Base-by-base conservation (phyloP, 2,113 vertebrate genomes). In the Nothoprocta perdicaria region DNA sequence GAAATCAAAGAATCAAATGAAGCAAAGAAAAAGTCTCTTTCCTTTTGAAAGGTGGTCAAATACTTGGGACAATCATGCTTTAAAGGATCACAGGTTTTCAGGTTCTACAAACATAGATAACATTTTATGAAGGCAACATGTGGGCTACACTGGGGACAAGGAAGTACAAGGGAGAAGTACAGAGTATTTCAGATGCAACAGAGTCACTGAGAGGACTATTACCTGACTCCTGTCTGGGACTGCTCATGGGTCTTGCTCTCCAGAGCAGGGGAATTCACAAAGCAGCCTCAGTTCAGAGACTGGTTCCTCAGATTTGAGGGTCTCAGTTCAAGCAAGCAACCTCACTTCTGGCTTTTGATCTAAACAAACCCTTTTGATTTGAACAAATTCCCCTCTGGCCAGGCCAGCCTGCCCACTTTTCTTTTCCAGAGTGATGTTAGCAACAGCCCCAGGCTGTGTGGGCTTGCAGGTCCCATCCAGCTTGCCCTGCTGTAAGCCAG, bases 291-390 rank as follows among this genome's bases (percentile, higher is more conserved):
- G 4, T 40, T 85, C 58, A 80, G 48, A n/a, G 12, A 57, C 10
- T 2, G 1, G 1, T 46, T 91, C 26, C 31, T 80, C 50, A 77
- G 24, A 8, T 33, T 69, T 69, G n/a, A 85, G 29, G 18, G 7
- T 29, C 83, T 80, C 7, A 23, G 38, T 19, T 86, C 45, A 74
- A 23, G 50, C 1, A 5, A 90, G 7, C 19, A 83, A 35, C 7
- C 23, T 53, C 26, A 12, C 23, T 69, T 85, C 55, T 83, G 50
- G 18, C 26, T 88, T 89, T 87, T 86, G 31, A 61, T 80, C 67
- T 76, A 26, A 66, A 22, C 14, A 45, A 79, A n/a, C 55, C 3
- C 11, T 66, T 75, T 71, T 60, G 62, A 66, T 40, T 11, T 71
- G 31, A 82, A 61, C 0, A 0, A 66, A 50, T 55, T 72, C 5